Conservation (phyloP, 2,888 invertebrate genomes). For the Heliconius ethilla region DNA sequence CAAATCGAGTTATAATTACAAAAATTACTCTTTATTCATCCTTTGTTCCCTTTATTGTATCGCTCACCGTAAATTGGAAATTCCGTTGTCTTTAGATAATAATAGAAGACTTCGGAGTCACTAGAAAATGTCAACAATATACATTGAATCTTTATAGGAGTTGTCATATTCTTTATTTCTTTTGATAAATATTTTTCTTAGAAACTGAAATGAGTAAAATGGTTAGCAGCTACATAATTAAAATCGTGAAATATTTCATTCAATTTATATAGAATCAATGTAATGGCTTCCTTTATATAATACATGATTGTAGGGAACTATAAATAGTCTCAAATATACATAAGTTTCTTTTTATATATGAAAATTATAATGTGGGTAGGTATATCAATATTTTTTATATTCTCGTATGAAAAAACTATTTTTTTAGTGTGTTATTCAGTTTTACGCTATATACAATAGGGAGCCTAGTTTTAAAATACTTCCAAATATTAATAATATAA, state of each 20-base stretch:
- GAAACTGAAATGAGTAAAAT: not conserved
- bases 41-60: conserved; percentile 20
- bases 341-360: too few relatives aligned
- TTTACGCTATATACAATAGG: too few relatives aligned
- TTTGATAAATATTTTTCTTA: not conserved
- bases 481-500: not conserved
- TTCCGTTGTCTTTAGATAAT: conserved; percentile 22
- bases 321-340: too few relatives aligned
- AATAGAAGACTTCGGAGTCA: not conserved
- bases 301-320: not conserved
- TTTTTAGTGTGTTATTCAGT: too few relatives aligned
- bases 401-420: too few relatives aligned
- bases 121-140: conserved; percentile 8
- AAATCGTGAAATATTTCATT: not conserved
- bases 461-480: too few relatives aligned
- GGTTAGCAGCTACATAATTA: not conserved
- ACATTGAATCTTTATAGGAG: not conserved
- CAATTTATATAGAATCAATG: not conserved
- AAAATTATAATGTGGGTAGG: too few relatives aligned
- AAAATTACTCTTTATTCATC: conserved; percentile 30
- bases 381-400: too few relatives aligned
- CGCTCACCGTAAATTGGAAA: conserved; percentile 28
- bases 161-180: not conserved
- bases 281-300: not conserved
- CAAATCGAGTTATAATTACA: conserved; percentile 26